phyloP scores from a whole-genome alignment of 1,140 invertebrate genomes.

The Bombus confusus region DNA sequence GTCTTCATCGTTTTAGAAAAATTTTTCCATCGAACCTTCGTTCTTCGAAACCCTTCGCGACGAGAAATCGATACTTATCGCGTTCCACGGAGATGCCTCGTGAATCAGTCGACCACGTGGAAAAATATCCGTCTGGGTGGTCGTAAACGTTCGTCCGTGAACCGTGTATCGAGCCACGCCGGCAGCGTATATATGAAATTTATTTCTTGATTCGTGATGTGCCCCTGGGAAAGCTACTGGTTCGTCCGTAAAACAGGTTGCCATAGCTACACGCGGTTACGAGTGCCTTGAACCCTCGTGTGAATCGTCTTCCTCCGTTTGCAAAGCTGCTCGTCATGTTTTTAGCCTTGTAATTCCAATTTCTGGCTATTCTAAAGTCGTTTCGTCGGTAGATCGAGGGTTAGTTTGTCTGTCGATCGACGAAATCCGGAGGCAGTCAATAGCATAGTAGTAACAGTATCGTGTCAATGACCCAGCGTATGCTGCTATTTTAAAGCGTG shows the following conservation, averaged over 20 bases:
- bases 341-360: conserved; percentile 38
- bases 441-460: no score
- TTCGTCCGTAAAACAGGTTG: conserved; percentile 55
- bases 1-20: background rate
- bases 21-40: background rate
- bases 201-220: conserved; percentile 48
- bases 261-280: conserved; percentile 48
- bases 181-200: conserved; percentile 51
- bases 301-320: background rate
- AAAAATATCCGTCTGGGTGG: conserved; percentile 47
- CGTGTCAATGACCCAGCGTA: background rate
- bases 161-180: conserved; percentile 9
- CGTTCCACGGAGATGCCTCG: background rate
- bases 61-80: conserved; percentile 1
- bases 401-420: no score
- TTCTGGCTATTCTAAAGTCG: conserved; percentile 25
- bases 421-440: no score
- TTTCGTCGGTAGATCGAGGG: background rate
- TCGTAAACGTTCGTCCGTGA: conserved; percentile 56
- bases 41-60: background rate
- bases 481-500: background rate
- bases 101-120: conserved; percentile 52
- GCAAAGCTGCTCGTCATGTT: background rate
- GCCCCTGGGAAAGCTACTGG: conserved; percentile 11
- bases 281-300: conserved; percentile 26